These are phyloP conservation scores for Rhipidura dahli DNA, from an alignment of 2,113 vertebrate species.

Conservation along the genomic window DNA sequence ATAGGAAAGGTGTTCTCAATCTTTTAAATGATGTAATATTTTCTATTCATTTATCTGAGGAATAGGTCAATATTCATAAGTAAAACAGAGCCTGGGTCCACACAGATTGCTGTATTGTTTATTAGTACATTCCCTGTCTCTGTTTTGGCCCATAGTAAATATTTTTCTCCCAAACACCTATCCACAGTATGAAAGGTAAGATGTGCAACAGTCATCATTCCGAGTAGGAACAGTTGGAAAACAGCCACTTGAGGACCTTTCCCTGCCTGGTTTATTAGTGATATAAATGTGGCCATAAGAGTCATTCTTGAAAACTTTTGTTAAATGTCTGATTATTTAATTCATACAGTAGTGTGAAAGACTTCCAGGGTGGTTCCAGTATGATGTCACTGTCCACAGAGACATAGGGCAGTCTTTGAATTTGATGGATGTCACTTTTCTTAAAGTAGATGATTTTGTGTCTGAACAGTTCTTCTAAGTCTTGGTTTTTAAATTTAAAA, in stretches of 20 bases:
- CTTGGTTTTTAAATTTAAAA: not conserved
- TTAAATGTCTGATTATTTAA: not conserved
- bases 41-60: not conserved
- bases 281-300: not conserved
- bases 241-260: not conserved
- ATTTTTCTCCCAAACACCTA: not conserved
- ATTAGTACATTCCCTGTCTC: not conserved
- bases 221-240: not conserved
- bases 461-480: not conserved
- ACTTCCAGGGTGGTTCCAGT: not conserved
- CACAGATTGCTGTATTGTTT: not conserved
- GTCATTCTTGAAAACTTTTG: not conserved
- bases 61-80: not conserved
- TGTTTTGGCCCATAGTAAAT: not conserved
- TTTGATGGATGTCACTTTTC: not conserved
- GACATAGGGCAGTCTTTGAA: not conserved
- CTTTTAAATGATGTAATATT: not conserved
- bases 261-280: not conserved
- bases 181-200: not conserved
- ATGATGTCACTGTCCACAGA: not conserved
- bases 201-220: not conserved
- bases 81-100: not conserved
- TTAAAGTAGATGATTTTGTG: not conserved
- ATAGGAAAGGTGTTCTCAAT: not conserved
- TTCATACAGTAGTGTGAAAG: not conserved